Conservation (phyloP, 2,797 vertebrate species). For the Nothura maculosa region DNA sequence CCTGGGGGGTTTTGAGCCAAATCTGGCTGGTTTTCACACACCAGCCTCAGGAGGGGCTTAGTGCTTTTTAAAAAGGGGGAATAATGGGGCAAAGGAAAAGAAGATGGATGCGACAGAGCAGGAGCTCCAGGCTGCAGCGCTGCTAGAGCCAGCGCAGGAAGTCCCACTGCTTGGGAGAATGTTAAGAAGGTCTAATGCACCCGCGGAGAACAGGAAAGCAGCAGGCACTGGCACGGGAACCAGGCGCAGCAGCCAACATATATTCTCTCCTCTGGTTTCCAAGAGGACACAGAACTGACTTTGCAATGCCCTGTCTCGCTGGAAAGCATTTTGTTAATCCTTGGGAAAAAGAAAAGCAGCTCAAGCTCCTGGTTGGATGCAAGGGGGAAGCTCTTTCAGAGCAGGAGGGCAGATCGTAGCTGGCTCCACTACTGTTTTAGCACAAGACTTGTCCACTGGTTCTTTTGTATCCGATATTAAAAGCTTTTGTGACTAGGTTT, state of each 20-base stretch:
- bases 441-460: background rate
- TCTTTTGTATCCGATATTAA: background rate
- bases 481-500: slow-evolving; percentile 26
- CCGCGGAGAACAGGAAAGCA: background rate
- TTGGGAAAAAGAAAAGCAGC: background rate
- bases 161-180: background rate
- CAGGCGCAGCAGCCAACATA: background rate
- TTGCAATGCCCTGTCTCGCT: fast-evolving
- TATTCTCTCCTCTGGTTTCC: background rate
- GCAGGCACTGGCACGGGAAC: background rate
- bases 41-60: fast-evolving
- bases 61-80: background rate
- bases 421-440: background rate
- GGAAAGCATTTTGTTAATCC: background rate
- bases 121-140: fast-evolving
- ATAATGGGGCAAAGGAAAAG: background rate
- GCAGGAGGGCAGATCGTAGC: background rate
- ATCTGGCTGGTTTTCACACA: background rate
- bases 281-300: fast-evolving
- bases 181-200: fast-evolving
- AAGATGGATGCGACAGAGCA: background rate
- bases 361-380: background rate
- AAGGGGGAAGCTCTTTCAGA: background rate
- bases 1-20: background rate
- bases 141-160: background rate